phyloP scores from a whole-genome alignment of 1,140 invertebrate genomes.

The Drosophila dunni region DNA sequence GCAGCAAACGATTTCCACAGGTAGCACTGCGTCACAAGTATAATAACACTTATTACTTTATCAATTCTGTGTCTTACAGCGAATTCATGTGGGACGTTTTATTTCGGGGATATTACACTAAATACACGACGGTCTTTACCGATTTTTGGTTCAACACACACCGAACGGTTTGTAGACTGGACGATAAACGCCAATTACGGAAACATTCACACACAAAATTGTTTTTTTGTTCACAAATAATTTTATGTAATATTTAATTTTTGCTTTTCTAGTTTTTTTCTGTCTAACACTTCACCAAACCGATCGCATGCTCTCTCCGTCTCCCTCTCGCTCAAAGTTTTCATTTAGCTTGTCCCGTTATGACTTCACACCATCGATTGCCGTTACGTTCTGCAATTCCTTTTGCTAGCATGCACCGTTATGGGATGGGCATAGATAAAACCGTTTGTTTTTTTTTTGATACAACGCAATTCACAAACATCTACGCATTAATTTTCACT shows the following conservation, averaged over 20 bases:
- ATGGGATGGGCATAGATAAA: neutral
- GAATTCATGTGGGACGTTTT: neutral
- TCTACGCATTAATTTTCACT: conserved; percentile 48
- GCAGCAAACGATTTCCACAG: conserved; percentile 2
- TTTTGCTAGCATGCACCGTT: neutral
- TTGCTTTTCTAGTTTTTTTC: conserved; percentile 22
- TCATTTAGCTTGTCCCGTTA: conserved; percentile 1
- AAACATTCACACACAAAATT: conserved; percentile 1
- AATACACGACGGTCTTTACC: neutral
- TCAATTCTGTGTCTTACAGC: neutral
- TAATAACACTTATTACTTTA: conserved; percentile 6
- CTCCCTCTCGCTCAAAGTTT: neutral
- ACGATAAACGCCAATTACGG: neutral
- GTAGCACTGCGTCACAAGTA: neutral
- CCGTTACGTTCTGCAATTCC: neutral
- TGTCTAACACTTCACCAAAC: neutral
- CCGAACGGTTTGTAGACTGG: neutral
- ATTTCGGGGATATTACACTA: neutral
- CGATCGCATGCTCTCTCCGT: neutral
- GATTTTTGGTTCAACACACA: neutral
- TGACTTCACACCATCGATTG: neutral
- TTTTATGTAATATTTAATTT: conserved; percentile 32
- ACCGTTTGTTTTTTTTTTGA: neutral
- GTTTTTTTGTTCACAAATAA: conserved; percentile 6
- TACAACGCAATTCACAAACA: conserved; percentile 46